Conservation (phyloP, 2,113 vertebrate species). For the Prietella phreatophila region DNA sequence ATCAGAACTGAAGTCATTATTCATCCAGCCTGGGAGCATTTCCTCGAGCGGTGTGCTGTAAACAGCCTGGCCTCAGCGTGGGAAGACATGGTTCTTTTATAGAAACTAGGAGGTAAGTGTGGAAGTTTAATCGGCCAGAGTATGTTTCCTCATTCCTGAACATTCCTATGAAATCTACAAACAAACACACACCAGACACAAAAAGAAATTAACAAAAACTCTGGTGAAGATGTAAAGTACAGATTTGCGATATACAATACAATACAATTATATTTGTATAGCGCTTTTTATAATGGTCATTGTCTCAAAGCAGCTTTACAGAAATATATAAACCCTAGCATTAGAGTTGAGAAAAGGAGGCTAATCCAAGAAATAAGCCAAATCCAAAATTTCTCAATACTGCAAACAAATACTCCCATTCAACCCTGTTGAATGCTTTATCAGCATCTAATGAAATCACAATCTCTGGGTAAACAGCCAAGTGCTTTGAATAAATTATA, state of each 20-base stretch:
- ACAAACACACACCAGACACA: neutral
- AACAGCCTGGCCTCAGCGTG: neutral
- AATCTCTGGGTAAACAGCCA: no score
- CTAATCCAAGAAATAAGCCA: no score
- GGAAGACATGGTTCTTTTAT: neutral
- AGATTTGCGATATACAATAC: neutral
- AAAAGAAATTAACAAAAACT: neutral
- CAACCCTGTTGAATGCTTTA: no score
- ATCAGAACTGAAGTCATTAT: conserved; percentile 3
- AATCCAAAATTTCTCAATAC: no score
- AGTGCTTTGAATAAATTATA: no score
- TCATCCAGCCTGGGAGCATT: neutral
- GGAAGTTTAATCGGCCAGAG: neutral
- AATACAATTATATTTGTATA: no score
- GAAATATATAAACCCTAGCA: no score
- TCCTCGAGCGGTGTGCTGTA: neutral
- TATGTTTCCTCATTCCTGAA: neutral
- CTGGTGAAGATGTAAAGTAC: neutral
- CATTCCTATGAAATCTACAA: neutral
- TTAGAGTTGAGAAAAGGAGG: no score
- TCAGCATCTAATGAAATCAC: no score
- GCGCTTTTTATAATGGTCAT: no score
- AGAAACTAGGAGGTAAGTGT: neutral
- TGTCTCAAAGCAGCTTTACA: no score
- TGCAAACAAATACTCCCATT: no score